A percentile compares a stretch with the other conserved stretches of the same genome.
phyloP scores from a whole-genome alignment of 1,140 invertebrate genomes.

The Eulimnadia texana region DNA sequence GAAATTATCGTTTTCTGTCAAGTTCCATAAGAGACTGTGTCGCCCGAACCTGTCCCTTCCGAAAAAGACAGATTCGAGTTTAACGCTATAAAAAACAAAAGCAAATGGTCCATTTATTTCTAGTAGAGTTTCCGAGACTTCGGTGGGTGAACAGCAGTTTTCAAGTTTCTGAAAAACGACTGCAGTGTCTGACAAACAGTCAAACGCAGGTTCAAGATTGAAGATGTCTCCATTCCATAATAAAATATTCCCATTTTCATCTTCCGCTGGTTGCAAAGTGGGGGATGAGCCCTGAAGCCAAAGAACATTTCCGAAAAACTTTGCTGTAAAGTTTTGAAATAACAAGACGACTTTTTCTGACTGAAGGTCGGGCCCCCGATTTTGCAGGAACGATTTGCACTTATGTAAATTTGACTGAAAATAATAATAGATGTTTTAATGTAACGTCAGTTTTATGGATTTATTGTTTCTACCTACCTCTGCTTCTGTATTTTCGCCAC shows the following conservation, averaged over 20 bases:
- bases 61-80: not conserved
- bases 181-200: not conserved
- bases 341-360: conserved; percentile 15
- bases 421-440: no score
- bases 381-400: not conserved
- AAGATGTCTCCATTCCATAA: conserved; percentile 75
- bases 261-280: conserved; percentile 42
- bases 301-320: conserved; percentile 37
- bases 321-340: not conserved
- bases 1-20: not conserved
- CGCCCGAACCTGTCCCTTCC: conserved; percentile 11
- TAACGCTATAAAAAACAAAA: conserved; percentile 13
- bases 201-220: conserved; percentile 28
- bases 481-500: not conserved
- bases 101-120: conserved; percentile 21
- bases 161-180: conserved; percentile 11
- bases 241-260: conserved; percentile 40
- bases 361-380: not conserved
- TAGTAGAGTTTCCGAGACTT: conserved; percentile 15
- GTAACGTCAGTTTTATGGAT: not conserved
- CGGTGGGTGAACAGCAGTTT: conserved; percentile 24
- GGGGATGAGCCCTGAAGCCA: conserved; percentile 48
- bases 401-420: not conserved
- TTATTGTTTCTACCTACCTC: not conserved
- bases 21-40: conserved; percentile 14